These are phyloP conservation scores for Eueides isabella DNA, from an alignment of 1,140 invertebrate genomes.

Conservation along the genomic window DNA sequence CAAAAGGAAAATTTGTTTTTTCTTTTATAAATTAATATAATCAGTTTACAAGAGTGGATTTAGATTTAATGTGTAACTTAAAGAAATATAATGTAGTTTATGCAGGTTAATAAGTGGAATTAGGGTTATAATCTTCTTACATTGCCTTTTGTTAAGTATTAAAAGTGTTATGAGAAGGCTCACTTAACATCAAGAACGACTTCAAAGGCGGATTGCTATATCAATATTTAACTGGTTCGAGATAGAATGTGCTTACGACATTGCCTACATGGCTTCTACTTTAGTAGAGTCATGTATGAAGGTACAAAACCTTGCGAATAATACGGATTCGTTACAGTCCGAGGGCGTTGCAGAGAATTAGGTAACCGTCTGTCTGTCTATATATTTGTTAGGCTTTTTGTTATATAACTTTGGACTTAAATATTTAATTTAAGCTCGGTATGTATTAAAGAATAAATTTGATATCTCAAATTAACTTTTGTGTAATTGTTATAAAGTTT, in stretches of 20 bases:
- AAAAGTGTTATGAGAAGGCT: constrained; percentile 35
- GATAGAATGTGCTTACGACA: constrained; percentile 42
- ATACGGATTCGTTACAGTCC: not conserved
- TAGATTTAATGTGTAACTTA: not conserved
- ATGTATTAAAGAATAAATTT: too few species aligned
- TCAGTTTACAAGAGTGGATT: not conserved
- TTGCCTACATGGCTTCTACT: constrained; percentile 21
- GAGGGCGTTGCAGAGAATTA: not conserved
- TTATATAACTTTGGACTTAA: too few species aligned
- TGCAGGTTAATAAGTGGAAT: not conserved
- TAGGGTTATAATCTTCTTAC: not conserved
- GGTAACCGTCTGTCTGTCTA: not conserved
- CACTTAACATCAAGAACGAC: constrained; percentile 45
- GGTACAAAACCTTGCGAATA: not conserved
- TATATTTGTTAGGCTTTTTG: not conserved
- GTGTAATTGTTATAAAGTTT: too few species aligned
- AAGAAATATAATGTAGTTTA: not conserved
- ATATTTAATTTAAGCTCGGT: too few species aligned
- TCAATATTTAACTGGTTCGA: constrained; percentile 61
- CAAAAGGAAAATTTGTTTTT: too few species aligned
- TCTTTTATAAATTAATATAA: not conserved
- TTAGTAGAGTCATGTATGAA: constrained; percentile 17
- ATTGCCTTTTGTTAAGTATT: not conserved
- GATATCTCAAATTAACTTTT: too few species aligned
- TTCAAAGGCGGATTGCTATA: constrained; percentile 58